Conservation (phyloP, 2,797 vertebrate species). For the Coracias cyanogaster region DNA sequence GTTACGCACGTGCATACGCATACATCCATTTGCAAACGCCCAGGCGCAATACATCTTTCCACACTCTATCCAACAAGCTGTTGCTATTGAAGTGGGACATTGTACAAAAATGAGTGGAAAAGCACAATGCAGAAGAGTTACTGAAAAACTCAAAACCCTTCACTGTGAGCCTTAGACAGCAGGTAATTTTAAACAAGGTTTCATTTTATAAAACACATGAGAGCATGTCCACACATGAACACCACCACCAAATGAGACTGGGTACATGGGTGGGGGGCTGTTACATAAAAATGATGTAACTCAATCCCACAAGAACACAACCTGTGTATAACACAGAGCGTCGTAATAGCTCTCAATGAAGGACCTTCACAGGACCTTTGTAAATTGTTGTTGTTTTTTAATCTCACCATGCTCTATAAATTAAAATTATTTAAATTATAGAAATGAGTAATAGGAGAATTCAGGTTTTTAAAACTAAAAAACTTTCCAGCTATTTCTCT, state of each 20-base stretch:
- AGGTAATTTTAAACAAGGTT: neutral
- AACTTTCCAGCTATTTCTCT: slow-evolving; percentile 46
- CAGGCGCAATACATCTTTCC: neutral
- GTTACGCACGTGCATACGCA: rapidly evolving
- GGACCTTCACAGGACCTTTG: neutral
- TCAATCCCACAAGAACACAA: neutral
- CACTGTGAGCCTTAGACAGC: neutral
- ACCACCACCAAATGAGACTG: neutral
- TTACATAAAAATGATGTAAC: neutral
- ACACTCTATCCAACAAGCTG: neutral
- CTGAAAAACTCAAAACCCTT: rapidly evolving
- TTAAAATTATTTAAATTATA: slow-evolving; percentile 32
- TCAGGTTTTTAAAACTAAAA: slow-evolving; percentile 54
- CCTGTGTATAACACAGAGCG: neutral
- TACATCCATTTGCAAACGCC: neutral
- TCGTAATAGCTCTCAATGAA: neutral
- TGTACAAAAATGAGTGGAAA: neutral
- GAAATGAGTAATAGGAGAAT: slow-evolving; percentile 59
- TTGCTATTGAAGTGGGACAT: neutral
- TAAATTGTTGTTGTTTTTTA: neutral
- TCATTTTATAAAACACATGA: neutral
- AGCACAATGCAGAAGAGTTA: neutral
- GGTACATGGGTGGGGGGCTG: neutral
- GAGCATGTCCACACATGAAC: neutral
- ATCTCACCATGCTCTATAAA: neutral